Evolutionary conservation across 2,888 invertebrate species (phyloP).

Genomic region (Encarsia formosa): DNA sequence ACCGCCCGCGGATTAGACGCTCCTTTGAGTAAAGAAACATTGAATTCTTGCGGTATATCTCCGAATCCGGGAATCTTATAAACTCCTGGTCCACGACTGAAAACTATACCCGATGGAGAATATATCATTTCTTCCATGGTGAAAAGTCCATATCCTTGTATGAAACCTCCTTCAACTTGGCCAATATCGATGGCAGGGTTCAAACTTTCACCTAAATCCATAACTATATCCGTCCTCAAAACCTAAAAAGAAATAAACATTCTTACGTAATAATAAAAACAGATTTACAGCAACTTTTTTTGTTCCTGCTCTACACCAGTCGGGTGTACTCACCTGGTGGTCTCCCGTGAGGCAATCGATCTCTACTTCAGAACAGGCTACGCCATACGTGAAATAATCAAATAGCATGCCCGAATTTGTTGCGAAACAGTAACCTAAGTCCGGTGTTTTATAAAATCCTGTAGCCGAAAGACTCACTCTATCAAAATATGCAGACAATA

Average conservation of each 20-base stretch:
- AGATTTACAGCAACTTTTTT: too few relatives aligned
- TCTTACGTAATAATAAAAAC: background rate
- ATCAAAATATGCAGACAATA: slow-evolving; percentile 68
- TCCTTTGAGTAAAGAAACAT: slow-evolving; percentile 86
- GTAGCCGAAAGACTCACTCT: slow-evolving; percentile 74
- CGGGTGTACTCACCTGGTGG: slow-evolving; percentile 65
- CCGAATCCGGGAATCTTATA: slow-evolving; percentile 93
- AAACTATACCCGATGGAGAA: slow-evolving; percentile 76
- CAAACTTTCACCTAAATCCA: slow-evolving; percentile 92
- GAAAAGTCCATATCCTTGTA: slow-evolving; percentile 91
- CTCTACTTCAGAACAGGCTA: slow-evolving; percentile 80
- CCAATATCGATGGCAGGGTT: slow-evolving; percentile 97
- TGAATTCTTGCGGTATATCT: slow-evolving; percentile 88
- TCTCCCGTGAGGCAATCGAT: slow-evolving; percentile 90
- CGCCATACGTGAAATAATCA: slow-evolving; percentile 80
- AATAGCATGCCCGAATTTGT: slow-evolving; percentile 68
- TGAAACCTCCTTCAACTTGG: slow-evolving; percentile 94
- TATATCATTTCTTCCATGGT: slow-evolving; percentile 86
- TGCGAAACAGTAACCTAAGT: slow-evolving; percentile 65
- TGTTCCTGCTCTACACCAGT: too few relatives aligned
- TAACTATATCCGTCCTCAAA: slow-evolving; percentile 85
- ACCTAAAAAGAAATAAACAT: slow-evolving; percentile 53
- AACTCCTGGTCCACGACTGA: slow-evolving; percentile 85
- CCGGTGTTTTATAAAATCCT: slow-evolving; percentile 74
- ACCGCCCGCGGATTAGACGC: slow-evolving; percentile 86